Evolutionary conservation across 2,113 vertebrate genomes (phyloP).

Genomic region (Numida meleagris): DNA sequence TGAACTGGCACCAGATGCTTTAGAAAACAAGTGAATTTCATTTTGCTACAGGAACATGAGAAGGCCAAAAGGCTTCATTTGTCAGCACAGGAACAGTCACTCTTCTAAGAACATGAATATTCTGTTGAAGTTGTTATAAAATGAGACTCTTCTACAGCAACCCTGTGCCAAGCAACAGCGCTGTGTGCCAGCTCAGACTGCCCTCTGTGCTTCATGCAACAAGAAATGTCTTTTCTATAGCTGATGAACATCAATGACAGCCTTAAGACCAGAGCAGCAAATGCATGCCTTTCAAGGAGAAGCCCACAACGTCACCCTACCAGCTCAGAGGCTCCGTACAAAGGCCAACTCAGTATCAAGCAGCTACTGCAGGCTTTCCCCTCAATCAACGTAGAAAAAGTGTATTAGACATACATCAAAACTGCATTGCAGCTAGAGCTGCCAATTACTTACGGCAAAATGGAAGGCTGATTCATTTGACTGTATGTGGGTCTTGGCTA

Average conservation of each 20-base stretch:
- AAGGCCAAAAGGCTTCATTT: conserved; percentile 34
- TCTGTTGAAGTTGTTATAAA: conserved; percentile 16
- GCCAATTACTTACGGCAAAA: conserved; percentile 53
- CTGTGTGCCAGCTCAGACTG: background rate
- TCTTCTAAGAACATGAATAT: conserved; percentile 25
- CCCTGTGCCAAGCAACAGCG: background rate
- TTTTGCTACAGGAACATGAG: conserved; percentile 24
- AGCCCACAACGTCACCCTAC: background rate
- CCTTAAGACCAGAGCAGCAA: background rate
- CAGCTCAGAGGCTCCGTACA: background rate
- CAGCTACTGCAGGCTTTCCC: conserved; percentile 18
- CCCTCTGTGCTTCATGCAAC: background rate
- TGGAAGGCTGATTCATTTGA: conserved; percentile 55
- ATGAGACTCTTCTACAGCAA: conserved; percentile 30
- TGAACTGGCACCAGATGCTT: conserved; percentile 47
- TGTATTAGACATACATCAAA: conserved; percentile 33
- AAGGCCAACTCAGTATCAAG: conserved; percentile 3
- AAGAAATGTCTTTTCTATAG: background rate
- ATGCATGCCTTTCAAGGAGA: background rate
- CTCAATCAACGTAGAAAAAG: conserved; percentile 37
- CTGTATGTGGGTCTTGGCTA: conserved; percentile 49
- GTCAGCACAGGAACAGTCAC: conserved; percentile 36
- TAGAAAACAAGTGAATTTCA: conserved; percentile 44
- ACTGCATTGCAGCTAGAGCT: conserved; percentile 68
- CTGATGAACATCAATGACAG: background rate